Evolutionary conservation across 2,888 invertebrate species (phyloP).

Genomic region (Leistus spinibarbis): DNA sequence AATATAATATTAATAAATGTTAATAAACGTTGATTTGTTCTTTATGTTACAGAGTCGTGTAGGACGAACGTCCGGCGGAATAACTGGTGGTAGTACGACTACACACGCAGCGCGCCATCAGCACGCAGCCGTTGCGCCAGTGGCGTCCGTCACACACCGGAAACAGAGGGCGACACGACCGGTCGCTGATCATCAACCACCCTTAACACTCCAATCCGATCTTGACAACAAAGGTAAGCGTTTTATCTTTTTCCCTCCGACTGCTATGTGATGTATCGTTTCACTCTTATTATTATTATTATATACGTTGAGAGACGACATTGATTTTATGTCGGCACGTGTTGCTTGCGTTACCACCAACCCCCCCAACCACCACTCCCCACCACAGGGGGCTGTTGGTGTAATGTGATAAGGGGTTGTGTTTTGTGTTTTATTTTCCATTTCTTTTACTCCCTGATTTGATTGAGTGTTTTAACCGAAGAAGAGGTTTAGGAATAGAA

Average conservation of each 20-base stretch:
- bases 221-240: constrained; percentile 9
- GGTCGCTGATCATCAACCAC: constrained; percentile 16
- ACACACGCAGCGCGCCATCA: background rate
- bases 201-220: constrained; percentile 7
- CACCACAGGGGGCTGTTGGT: background rate
- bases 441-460: too few species aligned
- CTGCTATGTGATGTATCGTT: background rate
- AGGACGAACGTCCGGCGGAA: constrained; percentile 28
- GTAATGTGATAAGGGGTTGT: background rate
- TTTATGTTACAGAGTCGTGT: constrained; percentile 22
- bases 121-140: constrained; percentile 7
- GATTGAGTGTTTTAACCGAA: too few species aligned
- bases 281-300: background rate
- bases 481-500: too few species aligned
- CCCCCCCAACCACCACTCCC: background rate
- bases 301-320: background rate
- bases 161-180: constrained; percentile 17
- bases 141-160: constrained; percentile 28
- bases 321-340: constrained; percentile 4
- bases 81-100: constrained; percentile 14
- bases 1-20: background rate
- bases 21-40: background rate
- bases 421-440: too few species aligned
- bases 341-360: constrained; percentile 3
- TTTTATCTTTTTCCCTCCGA: background rate